These are phyloP conservation scores for Rugalucina vietnamica DNA, from an alignment of 2,888 invertebrate genomes.

Conservation along the genomic window DNA sequence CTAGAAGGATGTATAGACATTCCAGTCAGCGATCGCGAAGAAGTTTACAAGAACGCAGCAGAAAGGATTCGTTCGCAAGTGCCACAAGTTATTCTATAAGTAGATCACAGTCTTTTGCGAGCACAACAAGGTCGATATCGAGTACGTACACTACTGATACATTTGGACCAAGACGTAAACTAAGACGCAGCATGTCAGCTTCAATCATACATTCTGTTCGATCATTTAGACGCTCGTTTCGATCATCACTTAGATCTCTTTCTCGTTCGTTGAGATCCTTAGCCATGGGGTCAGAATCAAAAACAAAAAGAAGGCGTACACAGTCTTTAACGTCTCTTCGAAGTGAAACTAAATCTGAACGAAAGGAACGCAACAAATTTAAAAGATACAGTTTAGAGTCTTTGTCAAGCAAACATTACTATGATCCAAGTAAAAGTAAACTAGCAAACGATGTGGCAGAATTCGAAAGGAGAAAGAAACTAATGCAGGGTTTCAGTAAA, in stretches of 20 bases:
- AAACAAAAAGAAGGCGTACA: no score
- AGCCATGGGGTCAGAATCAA: not conserved
- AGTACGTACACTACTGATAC: not conserved
- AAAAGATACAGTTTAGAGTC: not conserved
- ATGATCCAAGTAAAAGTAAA: not conserved
- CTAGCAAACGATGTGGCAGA: not conserved
- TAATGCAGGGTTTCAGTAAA: not conserved
- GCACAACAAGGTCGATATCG: not conserved
- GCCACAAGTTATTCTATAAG: not conserved
- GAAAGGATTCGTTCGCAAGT: not conserved
- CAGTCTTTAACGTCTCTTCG: not conserved
- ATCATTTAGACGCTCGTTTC: not conserved
- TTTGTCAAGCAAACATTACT: not conserved
- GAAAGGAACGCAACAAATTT: not conserved
- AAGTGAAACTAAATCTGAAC: not conserved
- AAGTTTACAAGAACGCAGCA: not conserved
- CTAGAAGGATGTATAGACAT: not conserved
- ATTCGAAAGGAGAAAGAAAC: not conserved
- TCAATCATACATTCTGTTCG: no score
- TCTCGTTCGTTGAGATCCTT: not conserved
- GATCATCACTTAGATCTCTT: not conserved
- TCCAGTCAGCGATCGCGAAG: not conserved
- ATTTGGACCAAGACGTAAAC: not conserved
- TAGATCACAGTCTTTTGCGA: not conserved
- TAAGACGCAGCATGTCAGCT: not conserved